Base-by-base conservation (phyloP, 2,888 invertebrate species). In the Penaeus monodon region DNA sequence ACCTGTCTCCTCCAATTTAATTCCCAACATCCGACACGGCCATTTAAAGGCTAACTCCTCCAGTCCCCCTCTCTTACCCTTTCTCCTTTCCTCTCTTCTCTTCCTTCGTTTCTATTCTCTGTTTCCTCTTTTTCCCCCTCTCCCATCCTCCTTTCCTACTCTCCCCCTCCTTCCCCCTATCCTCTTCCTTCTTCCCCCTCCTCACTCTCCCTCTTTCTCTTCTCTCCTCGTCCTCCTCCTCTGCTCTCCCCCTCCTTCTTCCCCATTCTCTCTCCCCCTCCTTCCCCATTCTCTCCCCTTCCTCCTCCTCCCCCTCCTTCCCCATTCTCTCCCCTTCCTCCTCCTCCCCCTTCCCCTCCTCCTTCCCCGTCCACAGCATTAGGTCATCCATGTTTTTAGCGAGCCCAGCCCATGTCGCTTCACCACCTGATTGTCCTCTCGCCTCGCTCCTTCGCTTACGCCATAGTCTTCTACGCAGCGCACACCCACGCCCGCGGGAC, bases 271-370 rank as follows among this genome's bases (percentile, higher is more conserved):
- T 57, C 20, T 77, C 24, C 49, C 38, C 57, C 49, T 24, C 22
- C 74, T 1, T 29, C 74, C 17, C 74, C 17, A 0, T 74, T 22
- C 17, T 29, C 17, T 29, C 20, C 6, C n/a, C 38, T 1, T 49
- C 38, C 27, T 33, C 33, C 29, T 38, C 33, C 8, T 24, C 44
- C 24, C 49, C 33, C 7, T 38, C 22, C 77, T 20, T 22, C 38
- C 44, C 77, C 49, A 77, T 10, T 17, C 77, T 10, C 65, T 44
- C 38, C 7, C 33, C 49, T 44, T 33, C 22, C 49, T 77, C 24
- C 22, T 33, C n/a, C n/a, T n/a, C 38, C 49, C 44, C 49, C 49
- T 57, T 57, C 77, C 49, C 57, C 77, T 77, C 77, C 57, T 77
- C 77, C 77, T 44, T 33, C 74, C 38, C 33, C 29, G 24, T 20